Conservation (phyloP, 2,888 invertebrate species). For the Unio delphinus region DNA sequence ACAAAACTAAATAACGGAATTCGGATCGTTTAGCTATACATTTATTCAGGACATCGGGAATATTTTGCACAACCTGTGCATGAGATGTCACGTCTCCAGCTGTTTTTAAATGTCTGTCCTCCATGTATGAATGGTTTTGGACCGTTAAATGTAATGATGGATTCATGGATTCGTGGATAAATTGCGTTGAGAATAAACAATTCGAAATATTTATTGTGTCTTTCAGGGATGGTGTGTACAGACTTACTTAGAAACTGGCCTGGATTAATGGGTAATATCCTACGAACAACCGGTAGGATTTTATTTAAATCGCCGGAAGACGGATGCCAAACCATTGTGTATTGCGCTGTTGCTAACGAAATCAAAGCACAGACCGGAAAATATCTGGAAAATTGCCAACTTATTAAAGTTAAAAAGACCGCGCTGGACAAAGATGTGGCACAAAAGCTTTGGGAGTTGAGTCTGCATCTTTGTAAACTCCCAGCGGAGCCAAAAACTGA, state of each 20-base stretch:
- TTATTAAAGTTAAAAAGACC: slow-evolving; percentile 30
- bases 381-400: slow-evolving; percentile 52
- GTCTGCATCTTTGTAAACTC: slow-evolving; percentile 53
- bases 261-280: slow-evolving; percentile 53
- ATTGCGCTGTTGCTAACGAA: slow-evolving; percentile 59
- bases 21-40: too few species aligned
- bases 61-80: too few species aligned
- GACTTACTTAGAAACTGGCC: slow-evolving; percentile 60
- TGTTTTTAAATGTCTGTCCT: too few species aligned
- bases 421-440: slow-evolving; percentile 44
- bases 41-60: too few species aligned
- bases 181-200: background rate
- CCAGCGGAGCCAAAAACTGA: too few species aligned
- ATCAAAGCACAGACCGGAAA: slow-evolving; percentile 55
- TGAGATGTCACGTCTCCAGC: too few species aligned
- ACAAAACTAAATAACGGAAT: too few species aligned
- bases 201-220: background rate
- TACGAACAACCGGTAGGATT: slow-evolving; percentile 50
- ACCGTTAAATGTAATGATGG: background rate
- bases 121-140: background rate
- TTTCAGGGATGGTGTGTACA: slow-evolving; percentile 54
- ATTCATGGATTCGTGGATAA: background rate
- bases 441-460: slow-evolving; percentile 51
- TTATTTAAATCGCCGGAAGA: slow-evolving; percentile 64
- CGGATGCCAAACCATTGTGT: slow-evolving; percentile 62